These are phyloP conservation scores for Wiebesia pumilae DNA, from an alignment of 1,140 invertebrate genomes.

Conservation along the genomic window DNA sequence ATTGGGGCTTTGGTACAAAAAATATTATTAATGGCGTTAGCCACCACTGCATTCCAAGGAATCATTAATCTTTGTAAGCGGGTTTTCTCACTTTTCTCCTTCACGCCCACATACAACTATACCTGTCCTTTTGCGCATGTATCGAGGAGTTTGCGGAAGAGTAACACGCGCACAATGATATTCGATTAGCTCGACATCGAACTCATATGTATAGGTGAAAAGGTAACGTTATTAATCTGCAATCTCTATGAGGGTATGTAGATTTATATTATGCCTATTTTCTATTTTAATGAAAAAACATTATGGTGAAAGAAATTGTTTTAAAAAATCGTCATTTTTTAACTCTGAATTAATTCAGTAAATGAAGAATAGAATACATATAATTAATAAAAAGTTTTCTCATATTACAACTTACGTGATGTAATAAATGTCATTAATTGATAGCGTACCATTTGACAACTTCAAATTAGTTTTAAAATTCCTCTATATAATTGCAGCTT, in stretches of 20 bases:
- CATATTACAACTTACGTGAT: too few species aligned
- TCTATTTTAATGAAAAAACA: background rate
- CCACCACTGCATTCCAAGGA: slow-evolving; percentile 39
- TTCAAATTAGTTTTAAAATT: too few species aligned
- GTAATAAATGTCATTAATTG: too few species aligned
- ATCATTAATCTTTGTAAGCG: slow-evolving; percentile 53
- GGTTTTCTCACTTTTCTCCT: slow-evolving; percentile 30
- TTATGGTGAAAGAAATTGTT: too few species aligned
- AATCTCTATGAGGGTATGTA: background rate
- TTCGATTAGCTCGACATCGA: slow-evolving; percentile 21
- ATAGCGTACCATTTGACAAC: too few species aligned
- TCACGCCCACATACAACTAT: background rate
- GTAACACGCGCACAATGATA: background rate
- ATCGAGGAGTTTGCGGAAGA: background rate
- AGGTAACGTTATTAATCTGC: slow-evolving; percentile 21
- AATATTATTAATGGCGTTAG: slow-evolving; percentile 52
- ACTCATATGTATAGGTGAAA: background rate
- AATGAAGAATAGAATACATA: too few species aligned
- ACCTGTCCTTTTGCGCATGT: background rate
- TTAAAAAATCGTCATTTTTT: too few species aligned
- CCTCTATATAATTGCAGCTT: too few species aligned
- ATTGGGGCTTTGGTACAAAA: slow-evolving; percentile 31
- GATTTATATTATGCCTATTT: too few species aligned
- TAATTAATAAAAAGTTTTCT: too few species aligned
- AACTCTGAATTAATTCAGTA: too few species aligned